Evolutionary conservation across 2,797 vertebrate species (phyloP).

Genomic region (Hoplostethus mediterraneus): DNA sequence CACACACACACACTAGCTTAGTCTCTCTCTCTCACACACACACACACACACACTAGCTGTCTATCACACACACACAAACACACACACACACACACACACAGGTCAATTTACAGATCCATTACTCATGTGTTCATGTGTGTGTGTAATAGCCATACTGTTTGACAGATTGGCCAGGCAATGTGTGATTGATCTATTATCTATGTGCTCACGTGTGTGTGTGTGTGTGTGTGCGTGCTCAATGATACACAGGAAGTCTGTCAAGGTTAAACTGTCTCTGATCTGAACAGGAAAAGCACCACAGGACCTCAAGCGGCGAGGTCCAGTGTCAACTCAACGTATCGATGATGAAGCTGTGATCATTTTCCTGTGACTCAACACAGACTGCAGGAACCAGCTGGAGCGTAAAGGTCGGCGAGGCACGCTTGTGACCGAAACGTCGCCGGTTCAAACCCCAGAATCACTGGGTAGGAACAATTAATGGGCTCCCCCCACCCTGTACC

Average conservation of each 20-base stretch:
- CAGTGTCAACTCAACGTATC: not conserved
- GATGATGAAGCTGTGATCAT: not conserved
- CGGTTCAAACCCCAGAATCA: too few relatives aligned
- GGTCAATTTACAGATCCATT: constrained; percentile 53
- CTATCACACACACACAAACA: constrained; percentile 6
- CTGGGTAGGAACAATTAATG: too few relatives aligned
- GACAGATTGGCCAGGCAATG: constrained; percentile 34
- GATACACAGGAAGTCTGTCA: constrained; percentile 46
- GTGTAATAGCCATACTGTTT: constrained; percentile 55
- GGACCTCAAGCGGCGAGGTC: not conserved
- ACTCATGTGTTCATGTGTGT: constrained; percentile 32
- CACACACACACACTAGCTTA: not conserved
- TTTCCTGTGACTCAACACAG: too few relatives aligned
- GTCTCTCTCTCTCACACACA: not conserved
- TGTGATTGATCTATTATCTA: constrained; percentile 56
- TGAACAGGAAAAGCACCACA: constrained; percentile 56
- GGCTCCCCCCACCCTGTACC: too few relatives aligned
- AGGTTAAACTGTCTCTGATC: constrained; percentile 62
- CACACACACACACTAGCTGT: not conserved
- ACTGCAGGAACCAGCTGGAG: too few relatives aligned
- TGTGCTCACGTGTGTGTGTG: constrained; percentile 2
- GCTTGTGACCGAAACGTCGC: too few relatives aligned
- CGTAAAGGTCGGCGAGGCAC: too few relatives aligned
- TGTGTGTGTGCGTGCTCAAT: constrained; percentile 29
- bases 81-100: not conserved